Conservation (phyloP, 2,888 invertebrate species). For the Torymus tubicola region DNA sequence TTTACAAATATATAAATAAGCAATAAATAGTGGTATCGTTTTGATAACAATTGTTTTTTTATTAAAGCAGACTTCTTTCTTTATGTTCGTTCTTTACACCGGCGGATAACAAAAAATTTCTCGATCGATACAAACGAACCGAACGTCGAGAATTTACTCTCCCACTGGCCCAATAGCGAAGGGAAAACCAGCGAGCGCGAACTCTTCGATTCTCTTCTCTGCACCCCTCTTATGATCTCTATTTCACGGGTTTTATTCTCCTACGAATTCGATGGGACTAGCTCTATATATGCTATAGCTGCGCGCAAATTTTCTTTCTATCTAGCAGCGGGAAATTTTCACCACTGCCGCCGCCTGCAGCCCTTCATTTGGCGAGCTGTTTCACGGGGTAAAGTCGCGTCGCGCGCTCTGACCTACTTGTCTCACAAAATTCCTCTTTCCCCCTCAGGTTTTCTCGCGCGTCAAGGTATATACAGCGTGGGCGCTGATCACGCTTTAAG, state of each 20-base stretch:
- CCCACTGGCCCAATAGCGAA: not conserved
- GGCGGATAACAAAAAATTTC: too few relatives aligned
- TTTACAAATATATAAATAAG: too few relatives aligned
- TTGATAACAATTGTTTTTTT: too few relatives aligned
- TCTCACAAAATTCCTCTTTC: conserved; percentile 12
- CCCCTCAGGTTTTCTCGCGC: too few relatives aligned
- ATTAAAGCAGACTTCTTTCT: too few relatives aligned
- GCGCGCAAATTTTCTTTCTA: not conserved
- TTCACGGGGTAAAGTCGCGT: too few relatives aligned
- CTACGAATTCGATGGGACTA: not conserved
- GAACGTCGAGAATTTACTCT: too few relatives aligned
- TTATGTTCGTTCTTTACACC: too few relatives aligned
- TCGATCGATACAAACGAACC: too few relatives aligned
- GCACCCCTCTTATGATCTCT: conserved; percentile 15
- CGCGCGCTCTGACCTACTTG: conserved; percentile 29
- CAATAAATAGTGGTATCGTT: too few relatives aligned
- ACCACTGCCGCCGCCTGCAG: not conserved
- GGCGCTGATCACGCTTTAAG: conserved; percentile 41
- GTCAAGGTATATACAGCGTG: not conserved
- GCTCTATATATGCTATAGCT: not conserved
- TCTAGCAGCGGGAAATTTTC: not conserved
- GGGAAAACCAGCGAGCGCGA: not conserved
- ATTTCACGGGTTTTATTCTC: conserved; percentile 37
- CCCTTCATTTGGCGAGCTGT: not conserved
- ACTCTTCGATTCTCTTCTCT: not conserved